Base-by-base conservation (phyloP, 2,113 vertebrate species). In the Pagrus major region DNA sequence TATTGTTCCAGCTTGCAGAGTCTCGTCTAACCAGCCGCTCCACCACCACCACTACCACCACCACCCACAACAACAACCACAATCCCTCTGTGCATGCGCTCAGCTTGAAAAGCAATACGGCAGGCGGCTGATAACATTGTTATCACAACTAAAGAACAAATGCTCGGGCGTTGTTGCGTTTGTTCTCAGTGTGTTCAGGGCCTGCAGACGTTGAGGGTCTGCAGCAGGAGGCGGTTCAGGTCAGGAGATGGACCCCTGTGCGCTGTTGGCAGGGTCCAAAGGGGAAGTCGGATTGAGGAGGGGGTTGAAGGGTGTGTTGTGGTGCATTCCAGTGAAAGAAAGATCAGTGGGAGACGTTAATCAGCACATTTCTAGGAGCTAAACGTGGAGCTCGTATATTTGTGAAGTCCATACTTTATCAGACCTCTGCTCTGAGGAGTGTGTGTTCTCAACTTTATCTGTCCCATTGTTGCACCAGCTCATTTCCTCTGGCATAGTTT, bases 1-100 rank as follows among this genome's bases (percentile, higher is more conserved):
- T 60, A 7, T 77, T 92, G 80, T 76, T 84, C 71, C 81, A 79
- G 74, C 81, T 56, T 55, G 37, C 64, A 15, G 10, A 70, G 78
- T 20, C 64, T 65, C 18, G 27, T 72, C 51, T 73, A 73, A 75
- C 86, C 75, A 7, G 75, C 77, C 58, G 0, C 67, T 3, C 68
- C 25, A 18, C 67, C 39, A 14, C 39, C 23, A 7, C 16, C 52
- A 0, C 29, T 59, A 0, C 33, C n/a, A 4, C 68, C 64, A 33
- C 46, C 42, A n/a, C 25, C 60, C 23, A 56, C 71, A 27, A 63
- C 54, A 47, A 54, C 67, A 14, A 52, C 64, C 61, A 7, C 46
- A 31, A 12, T 44, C 55, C 70, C 72, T 66, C 12, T 61, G 73
- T 52, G 71, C 76, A 23, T 10, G 49, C 23, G 16, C 33, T 33